Evolutionary conservation across 2,888 invertebrate species (phyloP).

Genomic region (Rapana venosa): DNA sequence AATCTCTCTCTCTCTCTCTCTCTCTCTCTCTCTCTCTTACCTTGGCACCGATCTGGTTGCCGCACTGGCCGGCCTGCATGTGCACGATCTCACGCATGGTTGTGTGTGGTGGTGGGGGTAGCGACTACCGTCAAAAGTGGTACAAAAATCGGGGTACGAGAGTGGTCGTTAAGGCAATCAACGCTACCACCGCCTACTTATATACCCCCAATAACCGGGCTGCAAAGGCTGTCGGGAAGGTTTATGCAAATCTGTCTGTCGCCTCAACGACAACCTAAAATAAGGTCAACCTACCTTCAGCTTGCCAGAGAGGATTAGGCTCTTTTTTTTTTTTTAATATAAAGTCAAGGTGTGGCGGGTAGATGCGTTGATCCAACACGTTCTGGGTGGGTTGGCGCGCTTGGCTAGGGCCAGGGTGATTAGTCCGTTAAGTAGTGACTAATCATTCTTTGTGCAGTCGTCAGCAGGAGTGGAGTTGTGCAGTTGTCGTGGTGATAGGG

Average conservation of each 20-base stretch:
- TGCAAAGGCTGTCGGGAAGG: conserved; percentile 12
- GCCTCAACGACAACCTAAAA: background rate
- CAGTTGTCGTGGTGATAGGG: too few species aligned
- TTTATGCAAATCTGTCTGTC: background rate
- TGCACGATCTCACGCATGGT: conserved; percentile 69
- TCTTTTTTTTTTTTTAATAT: too few species aligned
- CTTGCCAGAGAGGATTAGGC: too few species aligned
- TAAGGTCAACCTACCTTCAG: too few species aligned
- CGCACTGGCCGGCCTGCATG: conserved; percentile 69
- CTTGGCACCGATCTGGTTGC: conserved; percentile 70
- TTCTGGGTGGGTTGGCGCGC: too few species aligned
- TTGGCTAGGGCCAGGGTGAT: too few species aligned
- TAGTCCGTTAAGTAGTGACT: too few species aligned
- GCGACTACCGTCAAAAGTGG: background rate
- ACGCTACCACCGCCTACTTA: background rate
- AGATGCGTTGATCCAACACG: too few species aligned
- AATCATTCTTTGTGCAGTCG: too few species aligned
- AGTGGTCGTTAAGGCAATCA: conserved; percentile 14
- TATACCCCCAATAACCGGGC: background rate
- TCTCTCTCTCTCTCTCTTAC: conserved; percentile 41
- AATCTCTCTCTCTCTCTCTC: too few species aligned
- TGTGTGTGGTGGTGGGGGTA: conserved; percentile 10
- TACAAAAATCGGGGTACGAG: background rate
- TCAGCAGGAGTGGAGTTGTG: too few species aligned
- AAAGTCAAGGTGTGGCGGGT: too few species aligned